These are phyloP conservation scores for Cephus nigrinus DNA, from an alignment of 2,888 invertebrate genomes.

Conservation along the genomic window DNA sequence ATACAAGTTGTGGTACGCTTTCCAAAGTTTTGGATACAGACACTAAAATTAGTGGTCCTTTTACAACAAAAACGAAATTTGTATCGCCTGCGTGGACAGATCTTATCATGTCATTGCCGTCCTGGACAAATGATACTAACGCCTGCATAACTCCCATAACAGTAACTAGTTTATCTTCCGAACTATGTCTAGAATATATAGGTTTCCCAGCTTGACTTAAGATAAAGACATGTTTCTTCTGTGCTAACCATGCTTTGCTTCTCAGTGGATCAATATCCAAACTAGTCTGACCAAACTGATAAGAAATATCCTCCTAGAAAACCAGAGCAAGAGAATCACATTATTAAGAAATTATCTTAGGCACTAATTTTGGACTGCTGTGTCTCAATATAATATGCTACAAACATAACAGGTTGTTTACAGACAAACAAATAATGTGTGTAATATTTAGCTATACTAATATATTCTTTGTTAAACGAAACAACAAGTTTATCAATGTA, in stretches of 20 bases:
- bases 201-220: constrained; percentile 97
- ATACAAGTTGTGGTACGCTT: constrained; percentile 83
- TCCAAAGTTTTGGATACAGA: constrained; percentile 86
- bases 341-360: constrained; percentile 5
- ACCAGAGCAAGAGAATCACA: background rate
- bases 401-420: too few species aligned
- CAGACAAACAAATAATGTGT: too few species aligned
- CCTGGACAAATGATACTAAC: constrained; percentile 89
- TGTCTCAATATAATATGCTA: too few species aligned
- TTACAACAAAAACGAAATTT: constrained; percentile 90
- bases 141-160: constrained; percentile 96
- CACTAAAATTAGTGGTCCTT: constrained; percentile 92
- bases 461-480: too few species aligned
- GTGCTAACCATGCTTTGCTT: constrained; percentile 80
- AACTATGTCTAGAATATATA: constrained; percentile 85
- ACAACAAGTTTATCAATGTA: too few species aligned
- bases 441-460: too few species aligned
- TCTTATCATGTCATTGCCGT: constrained; percentile 84
- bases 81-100: constrained; percentile 88
- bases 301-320: constrained; percentile 57
- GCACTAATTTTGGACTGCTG: too few species aligned
- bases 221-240: constrained; percentile 93
- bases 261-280: constrained; percentile 75
- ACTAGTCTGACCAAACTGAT: constrained; percentile 54
- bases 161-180: constrained; percentile 92